Conservation (phyloP, 2,797 vertebrate genomes). For the Pipistrellus nathusii region DNA sequence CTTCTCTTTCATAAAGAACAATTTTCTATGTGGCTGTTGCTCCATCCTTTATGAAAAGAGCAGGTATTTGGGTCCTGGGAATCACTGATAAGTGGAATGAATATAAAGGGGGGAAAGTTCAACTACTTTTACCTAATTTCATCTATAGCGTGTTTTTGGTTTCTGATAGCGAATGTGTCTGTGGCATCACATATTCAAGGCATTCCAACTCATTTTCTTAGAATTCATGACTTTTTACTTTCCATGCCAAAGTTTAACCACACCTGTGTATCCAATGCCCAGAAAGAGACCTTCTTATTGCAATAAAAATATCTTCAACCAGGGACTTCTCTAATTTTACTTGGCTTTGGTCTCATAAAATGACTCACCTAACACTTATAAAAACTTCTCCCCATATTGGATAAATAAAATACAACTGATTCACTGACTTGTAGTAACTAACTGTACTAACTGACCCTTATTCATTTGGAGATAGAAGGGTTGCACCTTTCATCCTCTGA, state of each 20-base stretch:
- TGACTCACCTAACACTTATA: slow-evolving; percentile 58
- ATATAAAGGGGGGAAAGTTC: background rate
- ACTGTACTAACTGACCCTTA: slow-evolving; percentile 1
- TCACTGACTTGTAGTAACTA: slow-evolving; percentile 60
- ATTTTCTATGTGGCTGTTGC: slow-evolving; percentile 65
- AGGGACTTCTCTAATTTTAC: slow-evolving; percentile 69
- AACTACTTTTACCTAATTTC: slow-evolving; percentile 30
- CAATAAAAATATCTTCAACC: slow-evolving; percentile 64
- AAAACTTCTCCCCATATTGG: slow-evolving; percentile 64
- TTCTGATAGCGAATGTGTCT: slow-evolving; percentile 23
- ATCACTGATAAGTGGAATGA: background rate
- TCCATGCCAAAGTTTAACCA: slow-evolving; percentile 58
- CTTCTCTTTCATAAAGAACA: background rate
- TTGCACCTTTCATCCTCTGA: slow-evolving; percentile 63
- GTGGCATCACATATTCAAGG: slow-evolving; percentile 12
- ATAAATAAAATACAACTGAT: slow-evolving; percentile 78
- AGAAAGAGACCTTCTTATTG: slow-evolving; percentile 48
- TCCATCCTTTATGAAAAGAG: slow-evolving; percentile 20
- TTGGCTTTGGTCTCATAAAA: slow-evolving; percentile 80
- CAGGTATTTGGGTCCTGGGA: background rate
- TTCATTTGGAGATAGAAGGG: slow-evolving; percentile 67
- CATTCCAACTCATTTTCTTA: slow-evolving; percentile 45
- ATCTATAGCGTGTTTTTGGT: slow-evolving; percentile 19
- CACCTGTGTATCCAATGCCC: slow-evolving; percentile 43
- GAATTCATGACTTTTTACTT: slow-evolving; percentile 62